Conservation (phyloP, 1,140 invertebrate genomes). For the Macrobrachium rosenbergii region DNA sequence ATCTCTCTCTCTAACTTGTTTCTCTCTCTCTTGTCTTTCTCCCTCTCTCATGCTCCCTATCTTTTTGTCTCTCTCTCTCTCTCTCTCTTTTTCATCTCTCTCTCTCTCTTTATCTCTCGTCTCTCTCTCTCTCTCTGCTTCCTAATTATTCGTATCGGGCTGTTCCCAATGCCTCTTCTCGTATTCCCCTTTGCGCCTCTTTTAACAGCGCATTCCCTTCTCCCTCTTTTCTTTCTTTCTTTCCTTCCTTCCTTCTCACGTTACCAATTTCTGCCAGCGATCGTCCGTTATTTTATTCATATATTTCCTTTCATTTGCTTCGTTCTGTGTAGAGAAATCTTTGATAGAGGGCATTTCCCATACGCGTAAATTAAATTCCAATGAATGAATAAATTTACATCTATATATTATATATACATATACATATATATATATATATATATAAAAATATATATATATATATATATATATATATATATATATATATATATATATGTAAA, state of each 20-base stretch:
- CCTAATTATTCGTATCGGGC: neutral
- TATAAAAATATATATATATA: no score
- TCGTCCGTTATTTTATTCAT: neutral
- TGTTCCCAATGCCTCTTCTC: no score
- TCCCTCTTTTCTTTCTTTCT: constrained; percentile 2
- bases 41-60: neutral
- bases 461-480: no score
- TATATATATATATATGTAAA: no score
- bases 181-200: no score
- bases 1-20: neutral
- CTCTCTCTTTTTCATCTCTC: neutral
- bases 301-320: constrained; percentile 4
- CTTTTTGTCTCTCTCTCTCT: neutral
- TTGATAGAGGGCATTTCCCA: no score
- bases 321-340: no score
- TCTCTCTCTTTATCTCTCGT: no score
- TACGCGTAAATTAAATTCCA: no score
- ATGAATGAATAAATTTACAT: no score
- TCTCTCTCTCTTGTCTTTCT: neutral
- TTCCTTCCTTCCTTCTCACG: neutral
- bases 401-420: no score
- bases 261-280: constrained; percentile 1
- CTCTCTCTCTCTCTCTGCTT: neutral
- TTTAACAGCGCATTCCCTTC: neutral
- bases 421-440: no score